phyloP scores from a whole-genome alignment of 2,113 vertebrate species.

The Ellobius talpinus region DNA sequence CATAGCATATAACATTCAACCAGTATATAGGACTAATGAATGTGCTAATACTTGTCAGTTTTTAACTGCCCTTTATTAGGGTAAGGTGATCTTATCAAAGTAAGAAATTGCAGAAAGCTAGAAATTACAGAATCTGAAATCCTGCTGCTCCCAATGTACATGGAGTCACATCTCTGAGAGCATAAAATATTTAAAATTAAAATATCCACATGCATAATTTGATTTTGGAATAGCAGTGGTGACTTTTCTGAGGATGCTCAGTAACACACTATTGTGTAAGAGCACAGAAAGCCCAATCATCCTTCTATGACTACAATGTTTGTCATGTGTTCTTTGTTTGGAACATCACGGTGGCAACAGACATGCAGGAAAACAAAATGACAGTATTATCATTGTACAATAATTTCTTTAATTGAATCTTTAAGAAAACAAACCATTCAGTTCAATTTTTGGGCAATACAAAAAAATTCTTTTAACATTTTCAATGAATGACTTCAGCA shows the following conservation, averaged over 20 bases:
- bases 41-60: not conserved
- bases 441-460: not conserved
- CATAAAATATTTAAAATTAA: not conserved
- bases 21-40: not conserved
- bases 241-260: not conserved
- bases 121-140: not conserved
- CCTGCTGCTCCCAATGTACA: not conserved
- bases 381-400: not conserved
- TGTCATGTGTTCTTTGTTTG: not conserved
- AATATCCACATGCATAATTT: not conserved
- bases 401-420: not conserved
- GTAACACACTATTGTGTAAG: not conserved
- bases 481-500: not conserved
- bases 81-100: not conserved
- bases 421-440: not conserved
- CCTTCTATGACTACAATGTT: not conserved
- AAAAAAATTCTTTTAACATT: not conserved
- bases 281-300: not conserved
- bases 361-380: not conserved
- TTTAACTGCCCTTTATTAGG: not conserved
- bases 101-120: not conserved
- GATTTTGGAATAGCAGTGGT: not conserved
- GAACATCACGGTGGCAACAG: not conserved
- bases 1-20: not conserved
- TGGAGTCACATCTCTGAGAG: not conserved